phyloP scores from a whole-genome alignment of 2,888 invertebrate genomes.

The Tyria jacobaeae region DNA sequence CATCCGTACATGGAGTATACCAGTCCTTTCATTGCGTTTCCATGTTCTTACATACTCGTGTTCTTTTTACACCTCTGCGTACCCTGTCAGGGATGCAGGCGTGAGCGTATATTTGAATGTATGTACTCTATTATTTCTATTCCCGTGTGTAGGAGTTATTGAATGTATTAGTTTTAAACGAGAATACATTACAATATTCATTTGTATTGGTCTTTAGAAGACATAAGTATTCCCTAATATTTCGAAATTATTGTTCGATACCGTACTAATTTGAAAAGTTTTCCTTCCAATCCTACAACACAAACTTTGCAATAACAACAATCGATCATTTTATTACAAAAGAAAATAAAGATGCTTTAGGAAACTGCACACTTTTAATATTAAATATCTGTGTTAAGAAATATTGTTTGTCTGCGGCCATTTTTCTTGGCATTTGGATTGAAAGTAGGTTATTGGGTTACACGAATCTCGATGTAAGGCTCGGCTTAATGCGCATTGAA shows the following conservation, averaged over 20 bases:
- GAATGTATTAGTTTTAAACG: no score
- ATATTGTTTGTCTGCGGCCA: conserved; percentile 13
- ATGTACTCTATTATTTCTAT: no score
- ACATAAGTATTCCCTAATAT: not conserved
- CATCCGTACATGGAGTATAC: no score
- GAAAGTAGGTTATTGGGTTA: conserved; percentile 17
- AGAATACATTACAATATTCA: no score
- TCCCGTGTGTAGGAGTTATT: no score
- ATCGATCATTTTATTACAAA: conserved; percentile 24
- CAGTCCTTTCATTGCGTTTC: no score
- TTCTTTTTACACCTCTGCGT: no score
- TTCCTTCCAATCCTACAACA: not conserved
- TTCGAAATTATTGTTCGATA: conserved; percentile 22
- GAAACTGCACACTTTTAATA: conserved; percentile 11
- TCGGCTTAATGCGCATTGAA: not conserved
- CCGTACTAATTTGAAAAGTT: conserved; percentile 3
- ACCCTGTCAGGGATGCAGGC: no score
- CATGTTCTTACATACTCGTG: no score
- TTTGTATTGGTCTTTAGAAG: no score
- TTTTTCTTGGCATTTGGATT: conserved; percentile 14
- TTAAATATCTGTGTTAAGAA: conserved; percentile 8
- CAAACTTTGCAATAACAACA: conserved; percentile 40
- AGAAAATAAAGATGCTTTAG: conserved; percentile 23
- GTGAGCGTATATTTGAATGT: no score
- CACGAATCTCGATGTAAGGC: not conserved